Evolutionary conservation across 2,888 invertebrate species (phyloP).

Genomic region (Archips xylosteana): DNA sequence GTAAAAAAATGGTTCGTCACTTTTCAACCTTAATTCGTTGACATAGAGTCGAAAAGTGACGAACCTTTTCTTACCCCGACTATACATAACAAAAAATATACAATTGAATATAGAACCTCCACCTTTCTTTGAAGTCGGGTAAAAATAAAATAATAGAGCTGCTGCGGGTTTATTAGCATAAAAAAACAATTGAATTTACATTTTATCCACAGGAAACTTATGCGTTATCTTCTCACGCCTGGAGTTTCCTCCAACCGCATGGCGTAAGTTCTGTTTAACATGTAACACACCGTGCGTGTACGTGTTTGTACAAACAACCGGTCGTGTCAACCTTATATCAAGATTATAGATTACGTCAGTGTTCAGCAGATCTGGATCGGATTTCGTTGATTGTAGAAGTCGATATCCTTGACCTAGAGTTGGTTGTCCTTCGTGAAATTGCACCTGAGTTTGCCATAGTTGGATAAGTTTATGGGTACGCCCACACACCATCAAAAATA

Average conservation of each 20-base stretch:
- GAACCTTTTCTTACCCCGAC: no score
- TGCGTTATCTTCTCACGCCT: conserved; percentile 25
- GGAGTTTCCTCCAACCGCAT: conserved; percentile 9
- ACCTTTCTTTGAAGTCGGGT: no score
- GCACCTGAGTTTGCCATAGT: neutral
- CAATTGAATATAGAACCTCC: no score
- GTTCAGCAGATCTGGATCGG: conserved; percentile 37
- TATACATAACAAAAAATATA: no score
- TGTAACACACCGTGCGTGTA: conserved; percentile 25
- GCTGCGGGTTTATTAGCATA: no score
- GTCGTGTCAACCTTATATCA: conserved; percentile 34
- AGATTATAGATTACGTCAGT: conserved; percentile 42
- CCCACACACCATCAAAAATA: neutral
- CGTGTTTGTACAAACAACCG: conserved; percentile 30
- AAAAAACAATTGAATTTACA: no score
- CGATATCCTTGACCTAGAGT: conserved; percentile 33
- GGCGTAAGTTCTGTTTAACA: conserved; percentile 34
- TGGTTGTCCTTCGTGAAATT: conserved; percentile 30
- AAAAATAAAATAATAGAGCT: no score
- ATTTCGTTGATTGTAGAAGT: conserved; percentile 31
- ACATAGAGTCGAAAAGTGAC: no score
- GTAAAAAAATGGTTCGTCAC: no score
- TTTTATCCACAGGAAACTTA: no score
- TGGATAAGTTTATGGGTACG: neutral
- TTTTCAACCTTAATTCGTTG: no score